Percentiles rank a stretch among this genome's conserved stretches.
phyloP scores from a whole-genome alignment of 2,113 vertebrate genomes.

The Pangasianodon gigas region DNA sequence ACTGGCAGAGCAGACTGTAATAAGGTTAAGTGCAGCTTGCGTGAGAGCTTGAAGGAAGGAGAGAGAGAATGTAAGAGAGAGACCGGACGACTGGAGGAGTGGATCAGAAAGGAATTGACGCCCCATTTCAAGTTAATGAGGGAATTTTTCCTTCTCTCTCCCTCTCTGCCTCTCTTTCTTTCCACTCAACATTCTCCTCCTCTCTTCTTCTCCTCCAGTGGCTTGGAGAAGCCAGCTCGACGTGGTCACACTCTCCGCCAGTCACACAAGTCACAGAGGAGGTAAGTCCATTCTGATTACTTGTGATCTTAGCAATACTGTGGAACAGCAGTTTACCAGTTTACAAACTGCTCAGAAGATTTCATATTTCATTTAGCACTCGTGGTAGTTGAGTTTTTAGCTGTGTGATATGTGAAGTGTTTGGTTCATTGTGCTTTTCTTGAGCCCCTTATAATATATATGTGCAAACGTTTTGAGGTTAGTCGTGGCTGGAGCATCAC shows the following conservation, averaged over 20 bases:
- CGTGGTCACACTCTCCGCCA: conserved; percentile 76
- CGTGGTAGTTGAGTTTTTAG: too few relatives aligned
- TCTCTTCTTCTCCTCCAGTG: conserved; percentile 76
- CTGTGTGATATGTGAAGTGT: neutral
- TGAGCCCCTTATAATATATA: neutral
- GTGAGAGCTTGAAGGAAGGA: conserved; percentile 37
- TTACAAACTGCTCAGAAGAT: neutral
- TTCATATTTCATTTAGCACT: neutral
- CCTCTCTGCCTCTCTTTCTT: conserved; percentile 60
- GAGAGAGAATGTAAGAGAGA: conserved; percentile 17
- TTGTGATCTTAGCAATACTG: neutral
- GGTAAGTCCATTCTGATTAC: conserved; percentile 74
- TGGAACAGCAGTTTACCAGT: neutral
- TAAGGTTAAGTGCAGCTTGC: conserved; percentile 69
- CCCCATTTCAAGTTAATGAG: conserved; percentile 47
- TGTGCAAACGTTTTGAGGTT: conserved; percentile 20
- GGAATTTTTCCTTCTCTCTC: conserved; percentile 44
- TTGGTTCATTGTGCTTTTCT: neutral
- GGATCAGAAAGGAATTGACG: conserved; percentile 39
- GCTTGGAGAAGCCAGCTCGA: conserved; percentile 77
- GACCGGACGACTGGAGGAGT: conserved; percentile 40
- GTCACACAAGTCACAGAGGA: conserved; percentile 83
- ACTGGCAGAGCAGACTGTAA: conserved; percentile 66
- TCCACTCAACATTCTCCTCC: conserved; percentile 62
- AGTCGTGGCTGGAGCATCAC: conserved; percentile 52